Base-by-base conservation (phyloP, 2,797 vertebrate species). In the Tokudaia tokunoshimensis region DNA sequence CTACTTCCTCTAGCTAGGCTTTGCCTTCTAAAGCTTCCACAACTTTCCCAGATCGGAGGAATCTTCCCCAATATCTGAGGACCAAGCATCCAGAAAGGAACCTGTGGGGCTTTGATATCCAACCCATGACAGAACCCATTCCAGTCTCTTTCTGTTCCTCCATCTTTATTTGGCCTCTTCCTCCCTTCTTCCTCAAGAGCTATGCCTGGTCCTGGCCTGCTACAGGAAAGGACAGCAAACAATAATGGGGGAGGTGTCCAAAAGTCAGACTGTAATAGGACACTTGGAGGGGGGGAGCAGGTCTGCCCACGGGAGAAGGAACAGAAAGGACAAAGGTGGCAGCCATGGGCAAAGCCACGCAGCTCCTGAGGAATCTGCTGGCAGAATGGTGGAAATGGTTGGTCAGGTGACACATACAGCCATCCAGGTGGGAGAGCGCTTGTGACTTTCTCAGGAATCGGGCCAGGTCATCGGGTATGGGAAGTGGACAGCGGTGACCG, bases 311-410 rank as follows among this genome's bases (percentile, higher is more conserved):
- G 14, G 57, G 67, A 59, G 47, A 37, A 86, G 78, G 6, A 76
- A 72, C 11, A 70, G 91, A 41, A 63, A 50, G 22, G 50, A 55
- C 50, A 52, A 57, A 79, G 74, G 29, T 41, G 41, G 24, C 15
- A 12, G 52, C 34, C 6, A 70, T 2, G 2, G 4, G 26, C 67
- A 89, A 80, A 93, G n/a, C n/a, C 78, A 17, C 13, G 2, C 44
- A 31, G 75, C 80, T n/a, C 24, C 55, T 67, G 37, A 14, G 31
- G 65, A 37, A 31, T 17, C 57, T 13, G 20, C n/a, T 14, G 1
- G 72, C n/a, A 50, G 57, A 17, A 11, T 0, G 4, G 47, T 2
- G n/a, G 29, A 9, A 8, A 61, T 1, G 9, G 24, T 12, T 15
- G 50, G 8, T n/a, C 72, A 61, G 67, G 59, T 3, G 67, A 61